Evolutionary conservation across 2,113 vertebrate species (phyloP).

Genomic region (Recurvirostra avosetta): DNA sequence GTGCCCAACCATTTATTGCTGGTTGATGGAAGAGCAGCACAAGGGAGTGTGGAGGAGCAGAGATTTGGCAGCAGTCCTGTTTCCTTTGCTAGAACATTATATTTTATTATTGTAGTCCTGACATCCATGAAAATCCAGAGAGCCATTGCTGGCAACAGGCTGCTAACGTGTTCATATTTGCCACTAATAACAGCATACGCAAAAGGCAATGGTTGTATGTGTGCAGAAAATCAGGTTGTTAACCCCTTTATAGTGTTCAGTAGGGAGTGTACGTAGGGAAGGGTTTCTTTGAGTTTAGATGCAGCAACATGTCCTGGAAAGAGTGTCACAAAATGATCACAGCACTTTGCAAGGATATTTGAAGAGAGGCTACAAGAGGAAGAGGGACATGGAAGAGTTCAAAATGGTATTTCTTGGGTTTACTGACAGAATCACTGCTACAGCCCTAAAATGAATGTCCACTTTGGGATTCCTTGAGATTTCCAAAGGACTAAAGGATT

Average conservation of each 20-base stretch:
- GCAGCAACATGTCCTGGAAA: background rate
- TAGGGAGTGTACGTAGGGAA: background rate
- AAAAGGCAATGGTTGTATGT: background rate
- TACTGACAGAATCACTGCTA: background rate
- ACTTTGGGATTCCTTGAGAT: background rate
- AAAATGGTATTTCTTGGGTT: background rate
- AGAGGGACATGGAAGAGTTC: background rate
- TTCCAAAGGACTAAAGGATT: background rate
- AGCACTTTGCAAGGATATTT: background rate
- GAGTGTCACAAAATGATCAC: background rate
- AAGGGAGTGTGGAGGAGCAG: accelerated
- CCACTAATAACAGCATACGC: accelerated
- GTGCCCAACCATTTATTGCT: background rate
- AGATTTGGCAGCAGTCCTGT: background rate
- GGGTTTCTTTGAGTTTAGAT: background rate
- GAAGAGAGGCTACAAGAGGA: background rate
- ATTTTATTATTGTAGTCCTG: background rate
- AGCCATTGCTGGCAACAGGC: background rate
- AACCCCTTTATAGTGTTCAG: background rate
- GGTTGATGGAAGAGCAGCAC: background rate
- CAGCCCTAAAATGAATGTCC: background rate
- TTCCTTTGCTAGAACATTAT: background rate
- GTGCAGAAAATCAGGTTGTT: background rate
- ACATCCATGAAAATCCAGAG: accelerated
- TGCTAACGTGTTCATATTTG: background rate